Base-by-base conservation (phyloP, 2,888 invertebrate species). In the Opisthograptis luteolata region DNA sequence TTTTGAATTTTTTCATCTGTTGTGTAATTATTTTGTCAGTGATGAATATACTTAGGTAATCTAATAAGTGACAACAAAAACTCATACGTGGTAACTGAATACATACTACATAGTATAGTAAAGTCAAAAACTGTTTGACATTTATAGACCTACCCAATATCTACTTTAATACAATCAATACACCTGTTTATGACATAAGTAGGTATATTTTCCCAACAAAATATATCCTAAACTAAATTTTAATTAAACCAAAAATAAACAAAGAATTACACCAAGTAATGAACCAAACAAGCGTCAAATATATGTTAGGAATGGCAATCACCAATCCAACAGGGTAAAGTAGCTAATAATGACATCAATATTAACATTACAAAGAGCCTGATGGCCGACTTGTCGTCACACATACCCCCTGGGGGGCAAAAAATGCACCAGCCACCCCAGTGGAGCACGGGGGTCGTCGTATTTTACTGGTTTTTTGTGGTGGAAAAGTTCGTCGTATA, bases 371-470 rank as follows among this genome's bases (percentile, higher is more conserved):
- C 52, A 58, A 54, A 51, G 36, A 24, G 6, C 13, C 40, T 45
- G 48, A 25, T 37, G 34, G 22, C 30, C 48, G 41, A 51, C 49
- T 37, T 56, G 59, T 59, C 59, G 54, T 54, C 58, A 52, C 58
- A 47, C 39, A n/a, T 20, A 43, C 60, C 58, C 52, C 60, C 58
- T 28, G 56, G 54, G 51, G 55, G 7, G 39, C 39, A 36, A 36
- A 43, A 51, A 57, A 55, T 58, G 45, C 35, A 20, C 9, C 32
- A 37, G 15, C 60, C 55, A 56, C 55, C 58, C 58, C 12, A 10
- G 25, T 14, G 19, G 34, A 13, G 35, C 52, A 27, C 10, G 54
- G 55, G 49, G 54, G 54, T 50, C 58, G 45, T 30, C 46, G 36
- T 60, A 55, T 48, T 25, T 56, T 45, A 8, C 3, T 1, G 30